phyloP scores from a whole-genome alignment of 2,113 vertebrate genomes.

The Carlito syrichta region DNA sequence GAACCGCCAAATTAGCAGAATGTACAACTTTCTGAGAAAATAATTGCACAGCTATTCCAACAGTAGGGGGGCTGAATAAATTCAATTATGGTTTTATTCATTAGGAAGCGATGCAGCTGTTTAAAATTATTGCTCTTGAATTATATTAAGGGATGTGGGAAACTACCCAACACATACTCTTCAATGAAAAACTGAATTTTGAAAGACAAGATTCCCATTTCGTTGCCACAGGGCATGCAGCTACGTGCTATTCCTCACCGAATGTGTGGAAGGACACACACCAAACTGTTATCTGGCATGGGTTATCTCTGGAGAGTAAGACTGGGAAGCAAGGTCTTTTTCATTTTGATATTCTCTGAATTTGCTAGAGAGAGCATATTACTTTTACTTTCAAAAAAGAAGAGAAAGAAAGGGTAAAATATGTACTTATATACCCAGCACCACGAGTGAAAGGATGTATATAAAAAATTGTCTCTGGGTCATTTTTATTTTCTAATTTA shows the following conservation, averaged over 20 bases:
- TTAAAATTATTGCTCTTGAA: constrained; percentile 24
- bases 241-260: neutral
- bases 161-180: neutral
- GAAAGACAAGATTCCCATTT: neutral
- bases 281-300: neutral
- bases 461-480: neutral
- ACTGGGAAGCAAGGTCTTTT: neutral
- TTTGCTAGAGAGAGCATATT: neutral
- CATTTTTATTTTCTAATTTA: constrained; percentile 22
- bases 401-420: neutral
- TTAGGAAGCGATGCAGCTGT: neutral
- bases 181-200: neutral
- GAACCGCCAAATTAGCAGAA: neutral
- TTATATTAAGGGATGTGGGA: neutral
- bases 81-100: neutral
- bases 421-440: neutral
- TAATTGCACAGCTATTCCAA: neutral
- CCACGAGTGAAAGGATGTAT: neutral
- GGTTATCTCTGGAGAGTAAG: neutral
- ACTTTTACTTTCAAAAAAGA: constrained; percentile 35
- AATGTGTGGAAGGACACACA: neutral
- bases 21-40: neutral
- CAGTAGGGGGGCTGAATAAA: neutral
- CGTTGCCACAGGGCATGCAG: neutral
- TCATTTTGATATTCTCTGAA: constrained; percentile 3